Evolutionary conservation across 2,888 invertebrate genomes (phyloP), one percentile per base, ranked within the genome.

Genomic region (Tanytarsus gracilentus): DNA sequence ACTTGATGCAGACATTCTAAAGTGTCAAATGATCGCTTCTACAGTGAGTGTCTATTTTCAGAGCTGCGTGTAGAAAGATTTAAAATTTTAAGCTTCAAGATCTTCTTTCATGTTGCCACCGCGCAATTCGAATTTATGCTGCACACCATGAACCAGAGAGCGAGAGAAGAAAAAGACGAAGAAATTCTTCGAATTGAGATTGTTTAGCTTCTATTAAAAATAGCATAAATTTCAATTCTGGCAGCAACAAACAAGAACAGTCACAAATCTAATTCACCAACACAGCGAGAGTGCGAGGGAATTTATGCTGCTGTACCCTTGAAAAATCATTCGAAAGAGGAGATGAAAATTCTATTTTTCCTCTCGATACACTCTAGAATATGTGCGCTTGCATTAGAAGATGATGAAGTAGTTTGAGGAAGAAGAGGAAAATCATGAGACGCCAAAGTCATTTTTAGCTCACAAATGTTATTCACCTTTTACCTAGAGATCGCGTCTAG

Each of bases 1-100:
- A 56, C 56, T 40, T 23, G 49, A 56, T 44, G 40, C 18, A 56
- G 27, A 55, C 56, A 56, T 56, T 56, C 44, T 36, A 39, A 56
- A 56, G 56, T 56, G 56, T 56, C 56, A 56, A 56, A 52, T 23
- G 33, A 33, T 9, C 33, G 33, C 2, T 23, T 23, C 21, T 23
- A 44, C 18, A 44, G 18, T 7, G 18, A 52, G 21, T 1, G 16
- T 56, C 56, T 56, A 56, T 56, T 56, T 56, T 56, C 26, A 44
- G 33, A n/a, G n/a, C n/a, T n/a, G n/a, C n/a, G n/a, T n/a, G n/a
- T n/a, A n/a, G n/a, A n/a, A n/a, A n/a, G n/a, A 21, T 2, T 16
- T 9, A 11, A 44, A 44, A 26, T 27, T 49, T 23, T 26, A 26
- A 14, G n/a, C 16, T 9, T 16, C 8, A 23, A 44, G n/a, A 23